phyloP scores from a whole-genome alignment of 92 coral and sea anemone genomes.

The Porites divaricata region DNA sequence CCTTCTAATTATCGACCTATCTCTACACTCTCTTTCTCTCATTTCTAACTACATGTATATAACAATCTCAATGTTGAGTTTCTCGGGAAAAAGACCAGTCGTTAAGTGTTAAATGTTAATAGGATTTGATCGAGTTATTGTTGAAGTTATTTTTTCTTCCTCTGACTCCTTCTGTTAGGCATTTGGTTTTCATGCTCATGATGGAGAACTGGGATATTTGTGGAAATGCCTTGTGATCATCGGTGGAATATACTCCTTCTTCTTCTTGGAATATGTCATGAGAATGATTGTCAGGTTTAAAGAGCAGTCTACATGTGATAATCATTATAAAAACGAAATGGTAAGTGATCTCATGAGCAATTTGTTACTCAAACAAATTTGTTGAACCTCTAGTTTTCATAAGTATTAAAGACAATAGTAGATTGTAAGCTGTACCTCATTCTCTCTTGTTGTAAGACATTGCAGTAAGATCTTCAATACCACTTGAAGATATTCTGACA shows the following conservation, averaged over 20 bases:
- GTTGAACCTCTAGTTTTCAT: no score
- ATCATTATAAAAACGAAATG: neutral
- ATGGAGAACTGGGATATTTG: slow-evolving; percentile 65
- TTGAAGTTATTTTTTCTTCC: no score
- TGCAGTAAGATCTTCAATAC: no score
- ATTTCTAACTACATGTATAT: no score
- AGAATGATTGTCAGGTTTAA: slow-evolving; percentile 87
- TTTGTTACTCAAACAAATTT: no score
- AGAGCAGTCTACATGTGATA: slow-evolving; percentile 27
- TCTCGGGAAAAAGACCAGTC: neutral
- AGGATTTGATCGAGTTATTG: neutral
- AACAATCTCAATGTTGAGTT: neutral
- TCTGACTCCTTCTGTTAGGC: slow-evolving; percentile 46
- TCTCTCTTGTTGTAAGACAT: no score
- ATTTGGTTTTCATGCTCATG: slow-evolving; percentile 64
- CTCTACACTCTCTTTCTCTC: no score
- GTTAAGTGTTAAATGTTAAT: no score
- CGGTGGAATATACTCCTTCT: slow-evolving; percentile 87
- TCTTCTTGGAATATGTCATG: slow-evolving; percentile 87
- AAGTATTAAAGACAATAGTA: no score
- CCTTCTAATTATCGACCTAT: no score
- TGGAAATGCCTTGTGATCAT: slow-evolving; percentile 82
- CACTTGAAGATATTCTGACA: no score
- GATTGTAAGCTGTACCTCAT: no score
- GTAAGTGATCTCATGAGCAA: neutral